A percentile compares a stretch with the other conserved stretches of the same genome.
Conservation (phyloP, 2,797 vertebrate species). For the Saxicola maurus region DNA sequence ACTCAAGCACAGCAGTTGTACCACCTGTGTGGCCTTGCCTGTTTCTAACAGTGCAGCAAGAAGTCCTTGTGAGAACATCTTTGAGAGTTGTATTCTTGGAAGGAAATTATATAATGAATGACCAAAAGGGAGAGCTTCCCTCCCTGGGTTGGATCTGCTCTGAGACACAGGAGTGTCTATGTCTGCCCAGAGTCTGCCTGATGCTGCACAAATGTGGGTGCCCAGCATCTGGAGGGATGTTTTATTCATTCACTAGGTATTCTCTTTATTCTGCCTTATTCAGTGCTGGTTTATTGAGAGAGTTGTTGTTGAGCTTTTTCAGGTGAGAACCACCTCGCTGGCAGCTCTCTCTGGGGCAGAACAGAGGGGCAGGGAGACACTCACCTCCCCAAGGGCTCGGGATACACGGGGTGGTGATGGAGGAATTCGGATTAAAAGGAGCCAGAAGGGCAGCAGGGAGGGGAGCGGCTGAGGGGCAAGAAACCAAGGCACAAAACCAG, state of each 20-base stretch:
- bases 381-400: background rate
- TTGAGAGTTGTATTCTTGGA: background rate
- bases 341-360: background rate
- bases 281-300: background rate
- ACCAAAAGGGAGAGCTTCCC: background rate
- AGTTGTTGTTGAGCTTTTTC: background rate
- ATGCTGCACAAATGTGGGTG: rapidly evolving
- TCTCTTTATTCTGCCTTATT: background rate
- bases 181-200: background rate
- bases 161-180: background rate
- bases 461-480: rapidly evolving
- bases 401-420: rapidly evolving
- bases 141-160: background rate
- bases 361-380: background rate
- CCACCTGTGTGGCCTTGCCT: background rate
- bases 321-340: rapidly evolving
- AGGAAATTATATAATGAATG: background rate
- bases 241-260: background rate
- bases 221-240: background rate
- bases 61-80: background rate
- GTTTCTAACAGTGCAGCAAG: background rate
- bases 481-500: background rate
- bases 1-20: background rate
- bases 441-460: background rate
- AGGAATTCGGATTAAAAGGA: rapidly evolving